Base-by-base conservation (phyloP, 2,113 vertebrate genomes). In the Xiphophorus maculatus region DNA sequence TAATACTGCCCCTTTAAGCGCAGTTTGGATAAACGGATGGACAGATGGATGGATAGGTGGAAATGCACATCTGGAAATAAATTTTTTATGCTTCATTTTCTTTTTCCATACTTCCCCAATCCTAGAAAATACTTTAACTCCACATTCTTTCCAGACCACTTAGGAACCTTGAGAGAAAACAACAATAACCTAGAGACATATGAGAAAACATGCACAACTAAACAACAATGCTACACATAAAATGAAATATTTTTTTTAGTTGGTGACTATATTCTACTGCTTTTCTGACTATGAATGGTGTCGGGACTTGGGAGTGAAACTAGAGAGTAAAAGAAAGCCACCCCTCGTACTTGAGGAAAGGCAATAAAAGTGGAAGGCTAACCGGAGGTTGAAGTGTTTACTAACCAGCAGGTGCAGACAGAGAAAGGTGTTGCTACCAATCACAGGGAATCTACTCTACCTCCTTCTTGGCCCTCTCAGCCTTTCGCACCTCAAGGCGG, bases 381-480 rank as follows among this genome's bases (percentile, higher is more conserved):
- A 32, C 30, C 2, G 71, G 9, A 60, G 19, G 15, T 27, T 42
- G 27, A 74, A 17, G 3, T 42, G 60, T 81, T 76, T 40, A 85
- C 66, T 69, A 58, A 79, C 79, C 75, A 77, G 48, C 25, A 14
- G 32, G 19, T 27, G 80, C 3, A 61, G 64, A 84, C 15, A 54
- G 25, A 72, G 62, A 13, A 32, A 69, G 63, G 70, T 9, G 78
- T 4, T 66, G 65, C 83, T 84, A 80, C 30, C 83, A 92, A 85
- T 76, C 87, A 91, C 81, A 19, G 86, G 86, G 85, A 54, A 67
- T 83, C 89, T 91, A 88, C 89, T 96, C 94, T 94, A 99, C 98
- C 97, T 99, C 98, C 94, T 98, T 99, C 91, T 96, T 97, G 88
- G 94, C 91, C 92, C 96, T 96, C 88, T 99, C 98, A 29, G 96